Evolutionary conservation across 1,140 invertebrate genomes (phyloP).

Genomic region (Pogonomyrmex barbatus): DNA sequence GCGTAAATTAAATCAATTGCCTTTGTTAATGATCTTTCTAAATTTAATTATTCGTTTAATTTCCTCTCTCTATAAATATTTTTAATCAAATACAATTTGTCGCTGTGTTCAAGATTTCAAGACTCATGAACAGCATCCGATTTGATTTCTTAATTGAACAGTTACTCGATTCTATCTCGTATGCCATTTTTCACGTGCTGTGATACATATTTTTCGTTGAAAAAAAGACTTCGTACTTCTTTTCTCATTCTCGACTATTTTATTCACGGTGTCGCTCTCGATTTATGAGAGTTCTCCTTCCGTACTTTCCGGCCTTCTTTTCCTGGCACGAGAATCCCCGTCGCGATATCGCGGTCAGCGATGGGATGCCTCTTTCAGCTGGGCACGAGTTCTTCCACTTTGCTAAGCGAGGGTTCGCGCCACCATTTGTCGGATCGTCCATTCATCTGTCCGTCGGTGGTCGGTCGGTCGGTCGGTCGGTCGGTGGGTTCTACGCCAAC

Average conservation of each 20-base stretch:
- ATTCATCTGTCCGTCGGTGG: constrained; percentile 67
- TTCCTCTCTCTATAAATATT: constrained; percentile 16
- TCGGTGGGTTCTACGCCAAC: constrained; percentile 32
- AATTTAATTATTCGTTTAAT: constrained; percentile 37
- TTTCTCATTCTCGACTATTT: constrained; percentile 10
- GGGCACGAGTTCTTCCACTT: constrained; percentile 50
- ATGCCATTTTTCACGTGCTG: neutral
- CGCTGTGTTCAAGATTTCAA: neutral
- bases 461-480: constrained; percentile 51
- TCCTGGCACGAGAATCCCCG: neutral
- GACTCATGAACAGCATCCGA: constrained; percentile 4
- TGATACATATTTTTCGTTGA: neutral
- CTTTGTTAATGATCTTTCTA: constrained; percentile 13
- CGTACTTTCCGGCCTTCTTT: neutral
- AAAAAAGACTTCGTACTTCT: neutral
- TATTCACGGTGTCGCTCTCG: neutral
- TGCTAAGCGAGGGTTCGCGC: constrained; percentile 56
- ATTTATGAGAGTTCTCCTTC: constrained; percentile 5
- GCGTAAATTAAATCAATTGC: constrained; percentile 11
- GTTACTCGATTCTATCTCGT: neutral
- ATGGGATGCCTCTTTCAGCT: constrained; percentile 46
- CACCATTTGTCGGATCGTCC: constrained; percentile 67
- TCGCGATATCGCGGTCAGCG: constrained; percentile 9
- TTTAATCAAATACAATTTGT: constrained; percentile 18
- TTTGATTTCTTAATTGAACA: constrained; percentile 19